Conservation (phyloP, 2,797 vertebrate genomes). For the Acanthopagrus latus region DNA sequence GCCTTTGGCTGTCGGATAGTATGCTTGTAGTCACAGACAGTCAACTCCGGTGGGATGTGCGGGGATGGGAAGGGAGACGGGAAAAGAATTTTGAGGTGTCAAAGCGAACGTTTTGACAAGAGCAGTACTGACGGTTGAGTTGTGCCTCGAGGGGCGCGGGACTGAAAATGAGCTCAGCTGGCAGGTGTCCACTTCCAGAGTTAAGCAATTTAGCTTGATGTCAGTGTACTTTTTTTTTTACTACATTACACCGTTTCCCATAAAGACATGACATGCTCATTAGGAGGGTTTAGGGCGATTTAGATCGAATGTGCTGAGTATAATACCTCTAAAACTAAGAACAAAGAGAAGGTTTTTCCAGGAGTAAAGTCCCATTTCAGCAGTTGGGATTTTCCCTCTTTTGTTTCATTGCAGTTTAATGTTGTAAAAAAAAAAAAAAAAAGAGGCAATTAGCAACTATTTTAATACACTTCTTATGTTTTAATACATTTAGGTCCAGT, state of each 20-base stretch:
- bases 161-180: conserved; percentile 78
- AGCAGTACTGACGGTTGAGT: conserved; percentile 63
- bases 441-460: conserved; percentile 4
- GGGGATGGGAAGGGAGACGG: conserved; percentile 42
- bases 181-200: conserved; percentile 71
- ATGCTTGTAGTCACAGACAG: conserved; percentile 57
- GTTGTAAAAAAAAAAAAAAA: no score
- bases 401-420: conserved; percentile 8
- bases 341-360: conserved; percentile 48
- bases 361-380: conserved; percentile 20
- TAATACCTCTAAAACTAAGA: conserved; percentile 55
- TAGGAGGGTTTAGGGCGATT: conserved; percentile 62
- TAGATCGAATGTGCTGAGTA: conserved; percentile 36
- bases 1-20: conserved; percentile 64
- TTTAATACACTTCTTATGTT: background rate
- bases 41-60: conserved; percentile 64
- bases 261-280: conserved; percentile 66
- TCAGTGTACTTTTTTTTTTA: conserved; percentile 57
- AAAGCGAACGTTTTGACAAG: conserved; percentile 76
- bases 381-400: conserved; percentile 12
- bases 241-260: conserved; percentile 53
- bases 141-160: conserved; percentile 54
- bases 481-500: background rate
- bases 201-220: conserved; percentile 69
- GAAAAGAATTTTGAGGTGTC: conserved; percentile 67